phyloP scores from a whole-genome alignment of 1,140 invertebrate species.

The Diprion similis region DNA sequence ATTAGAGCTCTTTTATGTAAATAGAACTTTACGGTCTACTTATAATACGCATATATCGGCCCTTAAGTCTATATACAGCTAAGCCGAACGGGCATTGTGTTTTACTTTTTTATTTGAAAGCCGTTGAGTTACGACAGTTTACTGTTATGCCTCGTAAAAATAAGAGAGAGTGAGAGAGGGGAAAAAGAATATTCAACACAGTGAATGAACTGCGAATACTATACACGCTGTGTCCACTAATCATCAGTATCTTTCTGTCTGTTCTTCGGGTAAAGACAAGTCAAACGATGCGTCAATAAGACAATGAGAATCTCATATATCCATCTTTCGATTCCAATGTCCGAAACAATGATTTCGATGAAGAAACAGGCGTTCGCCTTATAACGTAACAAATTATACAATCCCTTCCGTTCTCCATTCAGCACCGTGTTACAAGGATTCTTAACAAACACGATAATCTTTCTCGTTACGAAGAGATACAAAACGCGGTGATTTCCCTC shows the following conservation, averaged over 20 bases:
- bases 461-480: no score
- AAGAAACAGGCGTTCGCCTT: no score
- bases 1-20: neutral
- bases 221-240: neutral
- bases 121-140: slow-evolving; percentile 7
- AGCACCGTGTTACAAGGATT: no score
- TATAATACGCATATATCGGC: neutral
- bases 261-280: no score
- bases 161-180: neutral
- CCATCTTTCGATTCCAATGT: no score
- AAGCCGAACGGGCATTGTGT: neutral
- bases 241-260: neutral
- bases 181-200: neutral
- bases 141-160: slow-evolving; percentile 7
- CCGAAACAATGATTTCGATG: no score
- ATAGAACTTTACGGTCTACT: neutral
- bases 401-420: no score
- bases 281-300: no score
- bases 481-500: no score
- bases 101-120: slow-evolving; percentile 4
- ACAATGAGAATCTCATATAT: no score
- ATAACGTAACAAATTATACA: no score
- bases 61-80: neutral
- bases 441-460: no score
- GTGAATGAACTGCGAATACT: neutral